Evolutionary conservation across 2,888 invertebrate species (phyloP), one percentile per base, ranked within the genome.

Genomic region (Rambutsinella grinnellia): DNA sequence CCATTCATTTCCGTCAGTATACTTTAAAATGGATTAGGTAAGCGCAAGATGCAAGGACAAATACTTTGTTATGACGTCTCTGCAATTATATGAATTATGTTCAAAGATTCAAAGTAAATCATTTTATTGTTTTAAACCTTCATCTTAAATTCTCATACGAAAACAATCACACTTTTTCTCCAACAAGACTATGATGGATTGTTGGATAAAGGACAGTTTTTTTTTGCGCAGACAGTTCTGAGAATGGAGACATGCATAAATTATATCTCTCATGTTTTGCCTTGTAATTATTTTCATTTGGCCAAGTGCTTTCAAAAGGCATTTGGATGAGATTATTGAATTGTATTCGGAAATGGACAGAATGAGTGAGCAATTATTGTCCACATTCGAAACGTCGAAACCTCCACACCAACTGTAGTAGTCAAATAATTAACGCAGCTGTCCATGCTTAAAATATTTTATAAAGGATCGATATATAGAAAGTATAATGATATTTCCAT

Each of bases 361-460:
- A 27, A 28, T 63, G 63, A 63, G 63, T 63, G 63, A 63, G 63
- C 63, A 51, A 63, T 63, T 63, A 53, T 53, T 63, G 63, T 53
- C 13, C 6, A n/a, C n/a, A n/a, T n/a, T 13, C 36, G 36, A 36
- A 8, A 36, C 13, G 36, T 13, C 36, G 36, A 13, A 8, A 36
- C n/a, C 6, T 23, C 17, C 36, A 28, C 36, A 24, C 27, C 36
- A 17, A 8, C 8, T 36, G 23, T n/a, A 19, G 19, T n/a, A 21
- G 28, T 2, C 27, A 63, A 53, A 53, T 63, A 63, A 63, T 63
- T 63, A 63, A 27, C 63, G 63, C 63, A 63, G 51, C 63, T 51
- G 63, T 24, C 26, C 27, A 56, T 62, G 27, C 47, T 24, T 13
- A 60, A 46, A 21, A 5, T 21, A 46, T 60, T n/a, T 36, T 15